Conservation (phyloP, 2,113 vertebrate genomes). For the Vombatus ursinus region DNA sequence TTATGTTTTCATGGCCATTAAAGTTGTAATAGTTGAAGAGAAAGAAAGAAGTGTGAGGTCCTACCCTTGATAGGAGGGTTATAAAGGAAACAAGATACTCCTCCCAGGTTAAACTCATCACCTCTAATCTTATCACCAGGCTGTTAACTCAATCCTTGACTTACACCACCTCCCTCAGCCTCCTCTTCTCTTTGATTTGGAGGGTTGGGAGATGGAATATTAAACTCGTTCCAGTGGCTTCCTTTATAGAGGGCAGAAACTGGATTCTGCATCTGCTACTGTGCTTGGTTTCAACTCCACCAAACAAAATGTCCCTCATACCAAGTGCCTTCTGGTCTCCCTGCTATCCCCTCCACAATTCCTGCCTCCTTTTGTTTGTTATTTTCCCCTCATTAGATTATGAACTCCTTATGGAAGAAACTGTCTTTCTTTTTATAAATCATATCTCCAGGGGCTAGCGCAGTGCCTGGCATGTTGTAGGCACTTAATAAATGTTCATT, state of each 20-base stretch:
- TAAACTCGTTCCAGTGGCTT: neutral
- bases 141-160: neutral
- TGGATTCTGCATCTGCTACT: neutral
- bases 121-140: neutral
- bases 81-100: neutral
- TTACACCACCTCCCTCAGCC: neutral
- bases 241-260: neutral
- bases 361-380: neutral
- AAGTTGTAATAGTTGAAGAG: constrained; percentile 2
- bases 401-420: neutral
- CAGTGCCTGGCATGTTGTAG: neutral
- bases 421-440: neutral
- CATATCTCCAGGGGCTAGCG: neutral
- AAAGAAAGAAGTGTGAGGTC: neutral
- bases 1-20: neutral
- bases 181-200: neutral
- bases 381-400: neutral
- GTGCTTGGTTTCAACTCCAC: neutral
- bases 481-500: neutral
- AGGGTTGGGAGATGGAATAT: neutral
- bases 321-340: neutral
- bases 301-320: neutral
- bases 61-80: neutral
- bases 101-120: neutral
- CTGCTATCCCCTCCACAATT: neutral